Evolutionary conservation across 2,797 vertebrate genomes (phyloP), one percentile per base, ranked within the genome.

Genomic region (Moxostoma hubbsi): DNA sequence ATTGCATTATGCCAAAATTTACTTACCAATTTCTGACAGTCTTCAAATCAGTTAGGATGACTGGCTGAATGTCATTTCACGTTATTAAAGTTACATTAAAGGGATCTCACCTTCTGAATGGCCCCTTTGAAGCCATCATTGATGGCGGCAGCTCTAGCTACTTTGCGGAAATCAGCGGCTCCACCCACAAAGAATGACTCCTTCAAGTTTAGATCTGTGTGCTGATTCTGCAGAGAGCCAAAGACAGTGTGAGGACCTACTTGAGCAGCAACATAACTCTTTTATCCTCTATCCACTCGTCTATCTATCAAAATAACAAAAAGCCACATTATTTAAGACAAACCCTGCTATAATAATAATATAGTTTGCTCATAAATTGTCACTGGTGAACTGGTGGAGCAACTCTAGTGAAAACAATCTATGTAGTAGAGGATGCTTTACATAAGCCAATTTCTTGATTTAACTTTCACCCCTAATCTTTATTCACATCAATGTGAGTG

Each of bases 151-250:
- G 93, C 95, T 55, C 96, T 92, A 4, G 97, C 96, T 10, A 98
- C 89, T 71, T 90, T 95, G 91, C 95, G 95, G 93, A 97, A 98
- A 82, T 99, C 96, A 0, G 96, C 96, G 49, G 95, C 95, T 62
- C 98, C 98, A 0, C 98, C 98, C 0, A 99, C 91, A 0, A 92
- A 97, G 0, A 99, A 91, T 0, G 95, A 94, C 85, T 99, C 97
- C 89, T 99, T 99, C 82, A 99, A 92, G 91, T 99, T 99, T 74
- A 99, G 95, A 85, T 95, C 93, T 0, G 94, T 94, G 89, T 99
- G 98, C 1, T 94, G 93, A 79, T 95, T 93, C 98, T 99, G 92
- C 43, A 72, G 59, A 58, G 18, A 16, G 13, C 36, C 57, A 51
- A 54, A 13, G 47, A 15, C 6, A 59, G 13, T 13, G 45, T 86